Conservation (phyloP, 2,113 vertebrate genomes). For the Dasyurus viverrinus region DNA sequence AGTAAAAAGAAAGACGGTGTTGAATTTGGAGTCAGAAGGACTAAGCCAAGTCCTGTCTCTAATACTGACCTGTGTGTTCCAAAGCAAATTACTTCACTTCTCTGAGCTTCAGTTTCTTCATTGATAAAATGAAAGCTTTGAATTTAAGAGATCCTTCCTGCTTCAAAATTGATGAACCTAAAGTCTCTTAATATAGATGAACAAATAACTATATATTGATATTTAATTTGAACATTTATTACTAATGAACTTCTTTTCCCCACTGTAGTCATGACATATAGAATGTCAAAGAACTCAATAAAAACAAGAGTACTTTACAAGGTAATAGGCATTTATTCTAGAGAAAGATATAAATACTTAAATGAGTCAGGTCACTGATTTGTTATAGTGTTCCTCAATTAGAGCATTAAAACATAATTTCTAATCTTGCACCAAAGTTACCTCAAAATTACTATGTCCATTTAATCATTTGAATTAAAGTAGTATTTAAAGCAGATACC, state of each 20-base stretch:
- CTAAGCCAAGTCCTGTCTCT: background rate
- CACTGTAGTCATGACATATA: background rate
- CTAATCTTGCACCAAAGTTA: background rate
- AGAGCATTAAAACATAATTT: background rate
- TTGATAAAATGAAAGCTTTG: background rate
- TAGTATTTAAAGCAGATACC: too few relatives aligned
- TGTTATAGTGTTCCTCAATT: conserved; percentile 67
- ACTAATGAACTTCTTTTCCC: background rate
- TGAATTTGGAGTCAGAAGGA: background rate
- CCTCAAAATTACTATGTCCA: too few relatives aligned
- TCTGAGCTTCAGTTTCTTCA: background rate
- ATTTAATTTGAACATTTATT: background rate
- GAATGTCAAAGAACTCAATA: background rate
- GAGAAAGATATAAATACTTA: conserved; percentile 73
- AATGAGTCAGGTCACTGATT: conserved; percentile 71
- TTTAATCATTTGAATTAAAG: too few relatives aligned
- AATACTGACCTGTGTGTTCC: background rate
- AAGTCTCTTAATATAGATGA: background rate
- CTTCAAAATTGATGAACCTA: background rate
- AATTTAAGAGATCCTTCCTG: background rate
- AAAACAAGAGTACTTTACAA: conserved; percentile 71
- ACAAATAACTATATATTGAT: background rate
- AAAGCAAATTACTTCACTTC: background rate
- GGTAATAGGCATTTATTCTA: conserved; percentile 66
- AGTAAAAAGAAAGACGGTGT: background rate